Evolutionary conservation across 2,888 invertebrate genomes (phyloP), one percentile per base, ranked within the genome.

Genomic region (Catonia carolina): DNA sequence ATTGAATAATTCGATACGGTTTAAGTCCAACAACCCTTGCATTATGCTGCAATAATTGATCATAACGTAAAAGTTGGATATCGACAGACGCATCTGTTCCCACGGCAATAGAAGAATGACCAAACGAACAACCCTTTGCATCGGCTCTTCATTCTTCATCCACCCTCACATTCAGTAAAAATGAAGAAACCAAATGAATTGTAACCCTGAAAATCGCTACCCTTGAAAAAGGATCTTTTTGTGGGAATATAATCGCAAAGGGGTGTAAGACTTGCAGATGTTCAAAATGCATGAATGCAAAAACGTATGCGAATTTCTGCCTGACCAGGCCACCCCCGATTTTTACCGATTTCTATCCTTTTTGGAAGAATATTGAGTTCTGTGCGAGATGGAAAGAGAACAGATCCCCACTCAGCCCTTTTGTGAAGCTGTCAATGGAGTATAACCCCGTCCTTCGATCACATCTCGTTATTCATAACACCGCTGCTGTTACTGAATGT

Each of bases 141-240:
- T 8, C 14, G 37, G 4, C 17, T 8, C 8, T 27, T 27, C 8
- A 27, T 27, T 8, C 27, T 27, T 27, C 27, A 27, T 6, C 27
- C 27, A 27, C 27, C 27, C 27, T 27, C 27, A 27, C 27, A 27
- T 6, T 27, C 27, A 8, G 27, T 8, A 27, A 27, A 18, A 18
- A 42, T 42, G 18, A 42, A 42, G 42, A 42, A 22, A 27, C 14
- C 22, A 17, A 27, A 23, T 45, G 41, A 20, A 41, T 20, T 18
- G 45, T 45, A 22, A 45, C 20, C 20, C 18, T 20, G 41, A 17
- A 41, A 22, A 7, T 33, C 8, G 33, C 8, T 10, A 10, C 45
- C 45, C 45, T 45, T 45, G 45, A 45, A 45, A 45, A 27, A 45
- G 45, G 45, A 45, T 45, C 45, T 45, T 45, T 45, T 45, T 45